phyloP scores from a whole-genome alignment of 2,113 vertebrate species.

The Petromus typicus region DNA sequence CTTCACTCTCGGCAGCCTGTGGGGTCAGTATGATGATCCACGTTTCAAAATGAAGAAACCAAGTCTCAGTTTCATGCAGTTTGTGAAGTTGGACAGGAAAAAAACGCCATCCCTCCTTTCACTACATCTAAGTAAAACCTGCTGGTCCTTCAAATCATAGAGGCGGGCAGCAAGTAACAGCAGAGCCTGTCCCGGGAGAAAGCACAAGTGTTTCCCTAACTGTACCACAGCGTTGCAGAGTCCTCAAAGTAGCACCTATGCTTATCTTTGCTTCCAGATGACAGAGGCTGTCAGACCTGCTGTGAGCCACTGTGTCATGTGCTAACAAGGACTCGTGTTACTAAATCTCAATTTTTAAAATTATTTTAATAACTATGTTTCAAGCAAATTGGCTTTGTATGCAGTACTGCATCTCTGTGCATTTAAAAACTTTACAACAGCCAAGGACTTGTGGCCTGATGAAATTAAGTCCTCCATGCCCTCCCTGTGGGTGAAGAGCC shows the following conservation, averaged over 20 bases:
- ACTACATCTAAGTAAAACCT: neutral
- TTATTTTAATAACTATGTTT: neutral
- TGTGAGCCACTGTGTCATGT: accelerated
- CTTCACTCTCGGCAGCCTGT: neutral
- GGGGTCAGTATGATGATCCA: neutral
- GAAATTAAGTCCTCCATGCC: neutral
- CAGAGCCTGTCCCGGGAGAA: neutral
- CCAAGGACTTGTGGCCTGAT: accelerated
- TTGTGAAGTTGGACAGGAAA: neutral
- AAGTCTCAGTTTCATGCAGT: neutral
- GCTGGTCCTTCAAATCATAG: neutral
- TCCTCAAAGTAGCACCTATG: neutral
- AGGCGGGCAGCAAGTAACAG: neutral
- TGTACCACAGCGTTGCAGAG: neutral
- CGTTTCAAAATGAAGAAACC: neutral
- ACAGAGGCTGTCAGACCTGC: neutral
- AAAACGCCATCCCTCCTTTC: neutral
- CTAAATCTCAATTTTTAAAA: neutral
- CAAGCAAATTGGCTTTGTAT: neutral
- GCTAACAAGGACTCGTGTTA: too few species aligned
- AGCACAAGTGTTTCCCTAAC: neutral
- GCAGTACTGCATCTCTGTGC: accelerated
- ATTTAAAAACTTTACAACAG: neutral
- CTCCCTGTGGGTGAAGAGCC: accelerated
- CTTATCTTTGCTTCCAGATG: neutral